These are phyloP conservation scores for Acrobasis suavella DNA, from an alignment of 2,888 invertebrate species.

Conservation along the genomic window DNA sequence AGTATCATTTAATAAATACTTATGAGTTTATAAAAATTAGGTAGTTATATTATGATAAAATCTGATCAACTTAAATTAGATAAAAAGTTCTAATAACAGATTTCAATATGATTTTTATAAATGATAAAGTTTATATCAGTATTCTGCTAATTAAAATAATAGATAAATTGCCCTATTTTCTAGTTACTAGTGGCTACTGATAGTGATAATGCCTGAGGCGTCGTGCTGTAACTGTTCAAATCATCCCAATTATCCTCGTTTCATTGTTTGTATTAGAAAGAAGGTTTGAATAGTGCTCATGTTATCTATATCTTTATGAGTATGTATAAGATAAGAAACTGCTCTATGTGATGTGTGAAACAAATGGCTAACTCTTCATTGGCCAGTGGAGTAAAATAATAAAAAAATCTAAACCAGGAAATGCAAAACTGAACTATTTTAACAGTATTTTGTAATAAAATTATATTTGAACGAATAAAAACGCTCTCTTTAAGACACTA, in stretches of 20 bases:
- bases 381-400: neutral
- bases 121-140: neutral
- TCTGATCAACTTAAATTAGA: neutral
- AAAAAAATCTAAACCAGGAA: neutral
- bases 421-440: neutral
- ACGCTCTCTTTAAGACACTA: too few species aligned
- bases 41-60: neutral
- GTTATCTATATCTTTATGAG: constrained; percentile 29
- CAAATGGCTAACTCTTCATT: constrained; percentile 3
- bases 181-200: constrained; percentile 12
- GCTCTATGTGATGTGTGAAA: constrained; percentile 11
- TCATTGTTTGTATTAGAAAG: constrained; percentile 23
- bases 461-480: neutral
- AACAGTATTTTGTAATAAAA: neutral
- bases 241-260: constrained; percentile 16
- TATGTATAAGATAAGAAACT: constrained; percentile 26
- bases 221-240: constrained; percentile 6
- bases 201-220: constrained; percentile 6
- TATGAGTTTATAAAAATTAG: neutral
- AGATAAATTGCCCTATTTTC: neutral
- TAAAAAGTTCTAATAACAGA: neutral
- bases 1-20: neutral
- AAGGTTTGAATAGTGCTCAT: constrained; percentile 23
- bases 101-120: neutral
- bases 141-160: neutral